A percentile compares a stretch with the other conserved stretches of the same genome.
These are phyloP conservation scores for Synanceia verrucosa DNA, from an alignment of 2,797 vertebrate species.

Conservation along the genomic window DNA sequence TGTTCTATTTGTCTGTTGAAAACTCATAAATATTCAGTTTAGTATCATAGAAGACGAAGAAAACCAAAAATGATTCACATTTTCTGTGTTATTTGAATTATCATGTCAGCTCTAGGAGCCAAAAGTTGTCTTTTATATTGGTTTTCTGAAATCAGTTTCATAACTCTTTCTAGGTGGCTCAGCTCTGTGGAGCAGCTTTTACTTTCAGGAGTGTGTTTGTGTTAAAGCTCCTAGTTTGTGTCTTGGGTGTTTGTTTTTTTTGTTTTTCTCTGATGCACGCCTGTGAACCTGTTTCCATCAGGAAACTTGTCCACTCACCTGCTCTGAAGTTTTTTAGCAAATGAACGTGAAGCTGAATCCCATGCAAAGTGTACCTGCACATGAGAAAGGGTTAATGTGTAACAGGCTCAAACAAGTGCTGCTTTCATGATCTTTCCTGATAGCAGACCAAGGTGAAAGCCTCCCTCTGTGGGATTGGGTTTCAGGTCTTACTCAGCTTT, in stretches of 20 bases:
- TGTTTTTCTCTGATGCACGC: neutral
- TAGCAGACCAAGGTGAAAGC: constrained; percentile 54
- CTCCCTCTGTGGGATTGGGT: constrained; percentile 52
- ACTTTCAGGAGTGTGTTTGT: neutral
- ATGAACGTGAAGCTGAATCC: constrained; percentile 6
- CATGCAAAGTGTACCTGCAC: neutral
- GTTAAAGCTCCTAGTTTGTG: no score
- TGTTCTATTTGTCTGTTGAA: neutral
- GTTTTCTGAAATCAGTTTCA: neutral
- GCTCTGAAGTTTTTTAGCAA: neutral
- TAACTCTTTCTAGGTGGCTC: neutral
- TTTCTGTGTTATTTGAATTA: neutral
- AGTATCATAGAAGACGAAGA: neutral
- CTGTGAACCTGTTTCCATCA: neutral
- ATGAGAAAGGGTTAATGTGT: constrained; percentile 72
- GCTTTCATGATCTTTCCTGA: constrained; percentile 65
- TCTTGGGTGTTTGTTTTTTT: neutral
- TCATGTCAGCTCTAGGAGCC: neutral
- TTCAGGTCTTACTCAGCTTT: constrained; percentile 48
- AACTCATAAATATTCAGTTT: neutral
- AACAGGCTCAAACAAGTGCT: constrained; percentile 71
- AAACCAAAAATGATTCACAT: neutral
- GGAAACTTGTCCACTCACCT: constrained; percentile 26
- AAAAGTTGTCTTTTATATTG: neutral
- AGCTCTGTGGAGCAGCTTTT: neutral